Evolutionary conservation across 2,888 invertebrate genomes (phyloP), one percentile per base, ranked within the genome.

Genomic region (Cheilosia vernalis): DNA sequence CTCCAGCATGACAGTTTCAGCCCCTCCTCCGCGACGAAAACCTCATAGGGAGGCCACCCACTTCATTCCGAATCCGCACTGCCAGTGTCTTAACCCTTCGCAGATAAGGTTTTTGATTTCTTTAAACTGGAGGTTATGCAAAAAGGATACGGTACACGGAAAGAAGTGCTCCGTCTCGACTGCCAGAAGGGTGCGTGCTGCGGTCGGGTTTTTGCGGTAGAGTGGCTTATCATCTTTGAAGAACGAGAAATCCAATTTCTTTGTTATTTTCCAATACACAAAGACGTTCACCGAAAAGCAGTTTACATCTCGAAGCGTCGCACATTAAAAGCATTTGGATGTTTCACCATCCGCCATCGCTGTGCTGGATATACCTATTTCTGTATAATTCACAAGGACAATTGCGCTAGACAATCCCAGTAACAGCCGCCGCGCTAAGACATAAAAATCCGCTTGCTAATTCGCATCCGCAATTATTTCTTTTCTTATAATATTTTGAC

Each of bases 311-410:
- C n/a, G 61, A 87, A 76, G 61, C 83, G 49, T 80, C 85, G 80
- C 61, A 83, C 87, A 87, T 88, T 88, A 88, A 88, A 87, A 88
- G 88, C 88, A 87, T 88, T 88, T 88, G 87, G 79, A 87, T 88
- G 88, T 88, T 87, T 87, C 74, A 56, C 87, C 72, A 84, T 77
- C 81, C 70, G 76, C 66, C 73, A 63, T 61, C 67, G 63, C 27
- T 19, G 19, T 49, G 19, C 19, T 40, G 7, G 27, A 27, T 27
- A 27, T 27, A 17, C n/a, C n/a, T 49, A 42, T 42, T 30, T 21
- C 24, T 33, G 17, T 42, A 24, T 19, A 42, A 60, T 56, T 74
- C 24, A 51, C 56, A 73, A 66, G 76, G 70, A 77, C 67, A 85
- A 76, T 72, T 77, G 72, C 33, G 17, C 74, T 70, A 76, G 70